These are phyloP conservation scores for Lucinisca nassula DNA, from an alignment of 2,888 invertebrate species.

Conservation along the genomic window DNA sequence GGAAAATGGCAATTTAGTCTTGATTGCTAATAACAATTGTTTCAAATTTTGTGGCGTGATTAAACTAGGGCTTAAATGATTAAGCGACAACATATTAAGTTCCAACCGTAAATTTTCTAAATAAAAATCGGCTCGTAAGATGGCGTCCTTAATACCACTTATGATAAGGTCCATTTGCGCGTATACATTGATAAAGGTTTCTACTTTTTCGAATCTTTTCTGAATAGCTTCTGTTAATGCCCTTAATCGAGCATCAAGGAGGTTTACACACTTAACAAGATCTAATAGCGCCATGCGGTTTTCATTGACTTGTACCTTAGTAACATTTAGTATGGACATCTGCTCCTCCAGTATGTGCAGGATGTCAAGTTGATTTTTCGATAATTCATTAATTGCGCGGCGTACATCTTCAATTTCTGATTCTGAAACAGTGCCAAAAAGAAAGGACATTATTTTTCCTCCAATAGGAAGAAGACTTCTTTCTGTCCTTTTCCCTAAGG, in stretches of 20 bases:
- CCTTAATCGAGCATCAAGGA: not conserved
- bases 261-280: not conserved
- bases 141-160: not conserved
- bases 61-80: not conserved
- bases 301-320: not conserved
- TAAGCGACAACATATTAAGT: not conserved
- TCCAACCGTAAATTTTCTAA: not conserved
- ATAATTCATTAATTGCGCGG: not conserved
- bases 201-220: not conserved
- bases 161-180: not conserved
- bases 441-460: not conserved
- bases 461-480: not conserved
- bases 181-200: not conserved
- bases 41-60: not conserved
- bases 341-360: not conserved
- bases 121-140: not conserved
- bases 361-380: not conserved
- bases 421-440: conserved; percentile 2
- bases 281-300: not conserved
- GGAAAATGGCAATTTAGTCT: not conserved
- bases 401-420: not conserved
- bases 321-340: not conserved
- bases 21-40: not conserved
- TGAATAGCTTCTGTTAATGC: not conserved
- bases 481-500: not conserved